Evolutionary conservation across 2,888 invertebrate species (phyloP).

Genomic region (Athalia cordata): DNA sequence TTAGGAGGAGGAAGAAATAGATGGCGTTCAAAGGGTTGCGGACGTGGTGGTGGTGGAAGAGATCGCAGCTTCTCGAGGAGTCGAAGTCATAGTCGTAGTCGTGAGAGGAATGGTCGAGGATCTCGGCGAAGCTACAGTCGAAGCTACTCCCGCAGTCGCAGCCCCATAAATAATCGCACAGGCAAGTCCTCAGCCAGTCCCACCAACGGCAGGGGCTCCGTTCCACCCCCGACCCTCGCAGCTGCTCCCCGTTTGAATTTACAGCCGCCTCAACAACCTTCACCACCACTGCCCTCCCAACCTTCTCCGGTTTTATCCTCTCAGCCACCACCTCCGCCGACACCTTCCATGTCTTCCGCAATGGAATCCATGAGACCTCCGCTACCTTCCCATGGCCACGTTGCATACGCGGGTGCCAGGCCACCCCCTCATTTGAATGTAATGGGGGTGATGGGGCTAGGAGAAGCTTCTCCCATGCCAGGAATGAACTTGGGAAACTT

Average conservation of each 20-base stretch:
- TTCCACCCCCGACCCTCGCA: conserved; percentile 42
- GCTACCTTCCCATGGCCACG: conserved; percentile 36
- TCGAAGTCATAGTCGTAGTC: conserved; percentile 63
- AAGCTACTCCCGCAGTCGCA: conserved; percentile 71
- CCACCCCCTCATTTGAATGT: conserved; percentile 37
- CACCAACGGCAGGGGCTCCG: conserved; percentile 50
- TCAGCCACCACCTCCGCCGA: conserved; percentile 27
- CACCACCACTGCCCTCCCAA: conserved; percentile 40
- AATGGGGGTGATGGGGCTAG: conserved; percentile 48
- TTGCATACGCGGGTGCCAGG: conserved; percentile 11
- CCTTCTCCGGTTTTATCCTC: conserved; percentile 44
- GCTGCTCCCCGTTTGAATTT: conserved; percentile 31
- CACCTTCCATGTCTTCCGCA: conserved; percentile 31
- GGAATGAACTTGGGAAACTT: conserved; percentile 49
- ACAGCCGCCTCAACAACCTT: conserved; percentile 47
- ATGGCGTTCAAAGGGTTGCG: conserved; percentile 64
- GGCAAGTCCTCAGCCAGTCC: conserved; percentile 63
- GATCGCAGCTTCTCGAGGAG: conserved; percentile 70
- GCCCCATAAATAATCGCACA: conserved; percentile 68
- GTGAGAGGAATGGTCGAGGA: conserved; percentile 63
- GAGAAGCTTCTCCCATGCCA: conserved; percentile 50
- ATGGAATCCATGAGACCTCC: conserved; percentile 49
- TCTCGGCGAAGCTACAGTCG: conserved; percentile 70
- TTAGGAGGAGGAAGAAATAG: conserved; percentile 67
- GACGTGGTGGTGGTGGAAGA: conserved; percentile 65